Evolutionary conservation across 2,797 vertebrate genomes (phyloP).

Genomic region (Aeoliscus strigatus): DNA sequence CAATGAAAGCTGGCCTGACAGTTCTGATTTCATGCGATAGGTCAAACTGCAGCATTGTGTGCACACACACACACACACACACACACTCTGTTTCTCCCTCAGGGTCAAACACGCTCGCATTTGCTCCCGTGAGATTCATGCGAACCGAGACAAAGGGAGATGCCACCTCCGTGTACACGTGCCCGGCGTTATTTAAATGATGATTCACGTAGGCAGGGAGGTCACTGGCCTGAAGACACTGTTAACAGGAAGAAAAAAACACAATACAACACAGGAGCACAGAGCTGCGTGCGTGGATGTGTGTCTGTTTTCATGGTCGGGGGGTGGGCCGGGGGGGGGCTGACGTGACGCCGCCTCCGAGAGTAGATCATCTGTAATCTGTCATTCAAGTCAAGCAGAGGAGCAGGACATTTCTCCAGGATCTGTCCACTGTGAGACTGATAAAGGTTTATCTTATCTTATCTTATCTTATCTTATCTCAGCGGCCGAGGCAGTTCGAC

Average conservation of each 20-base stretch:
- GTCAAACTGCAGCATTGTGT: conserved; percentile 32
- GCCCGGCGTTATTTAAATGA: conserved; percentile 46
- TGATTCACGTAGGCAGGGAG: conserved; percentile 56
- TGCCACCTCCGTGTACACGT: conserved; percentile 74
- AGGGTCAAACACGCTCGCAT: conserved; percentile 36
- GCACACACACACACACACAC: conserved; percentile 1
- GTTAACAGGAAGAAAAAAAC: conserved; percentile 41
- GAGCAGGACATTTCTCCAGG: conserved; percentile 17
- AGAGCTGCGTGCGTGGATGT: conserved; percentile 19
- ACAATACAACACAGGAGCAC: conserved; percentile 20
- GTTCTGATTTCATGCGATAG: conserved; percentile 8
- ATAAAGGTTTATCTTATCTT: conserved; percentile 9
- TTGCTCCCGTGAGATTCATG: conserved; percentile 73
- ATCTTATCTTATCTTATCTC: too few relatives aligned
- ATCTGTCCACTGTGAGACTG: too few relatives aligned
- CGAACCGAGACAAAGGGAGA: conserved; percentile 84
- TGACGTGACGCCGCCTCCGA: conserved; percentile 36
- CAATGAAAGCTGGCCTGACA: conserved; percentile 25
- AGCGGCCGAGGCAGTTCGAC: too few relatives aligned
- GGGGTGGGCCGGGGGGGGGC: conserved; percentile 9
- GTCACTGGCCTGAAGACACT: conserved; percentile 48
- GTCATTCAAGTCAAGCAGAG: conserved; percentile 44
- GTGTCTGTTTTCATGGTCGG: conserved; percentile 24
- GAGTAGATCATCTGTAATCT: conserved; percentile 52
- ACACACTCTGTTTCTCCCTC: conserved; percentile 2